Evolutionary conservation across 2,113 vertebrate species (phyloP).

Genomic region (Pedionomus torquatus): DNA sequence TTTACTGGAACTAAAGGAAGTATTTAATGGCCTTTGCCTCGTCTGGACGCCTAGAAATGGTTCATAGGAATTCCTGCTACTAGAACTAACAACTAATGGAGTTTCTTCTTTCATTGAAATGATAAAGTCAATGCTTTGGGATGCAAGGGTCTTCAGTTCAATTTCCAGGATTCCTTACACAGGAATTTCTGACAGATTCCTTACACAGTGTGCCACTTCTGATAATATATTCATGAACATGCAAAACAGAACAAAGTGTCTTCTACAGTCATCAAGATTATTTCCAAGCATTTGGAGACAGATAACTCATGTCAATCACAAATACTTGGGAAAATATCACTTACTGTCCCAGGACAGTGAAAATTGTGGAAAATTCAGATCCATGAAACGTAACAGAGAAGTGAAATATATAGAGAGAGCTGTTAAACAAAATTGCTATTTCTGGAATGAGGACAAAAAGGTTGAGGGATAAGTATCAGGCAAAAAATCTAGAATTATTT

Average conservation of each 20-base stretch:
- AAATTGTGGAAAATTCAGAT: background rate
- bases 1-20: background rate
- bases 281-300: background rate
- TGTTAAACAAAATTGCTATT: background rate
- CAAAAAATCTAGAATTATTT: background rate
- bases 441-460: background rate
- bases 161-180: background rate
- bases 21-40: slow-evolving; percentile 21
- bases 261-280: background rate
- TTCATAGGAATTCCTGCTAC: background rate
- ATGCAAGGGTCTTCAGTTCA: background rate
- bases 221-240: background rate
- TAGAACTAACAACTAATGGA: background rate
- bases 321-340: background rate
- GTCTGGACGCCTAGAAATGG: background rate
- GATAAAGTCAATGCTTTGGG: background rate
- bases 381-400: background rate
- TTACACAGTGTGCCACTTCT: background rate
- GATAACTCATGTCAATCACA: background rate
- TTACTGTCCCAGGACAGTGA: background rate
- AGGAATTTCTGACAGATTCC: background rate
- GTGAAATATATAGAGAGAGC: background rate
- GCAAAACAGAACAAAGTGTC: background rate
- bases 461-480: background rate
- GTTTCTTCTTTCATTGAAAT: background rate